Conservation (phyloP, 1,140 invertebrate species). For the Aphis craccivora region DNA sequence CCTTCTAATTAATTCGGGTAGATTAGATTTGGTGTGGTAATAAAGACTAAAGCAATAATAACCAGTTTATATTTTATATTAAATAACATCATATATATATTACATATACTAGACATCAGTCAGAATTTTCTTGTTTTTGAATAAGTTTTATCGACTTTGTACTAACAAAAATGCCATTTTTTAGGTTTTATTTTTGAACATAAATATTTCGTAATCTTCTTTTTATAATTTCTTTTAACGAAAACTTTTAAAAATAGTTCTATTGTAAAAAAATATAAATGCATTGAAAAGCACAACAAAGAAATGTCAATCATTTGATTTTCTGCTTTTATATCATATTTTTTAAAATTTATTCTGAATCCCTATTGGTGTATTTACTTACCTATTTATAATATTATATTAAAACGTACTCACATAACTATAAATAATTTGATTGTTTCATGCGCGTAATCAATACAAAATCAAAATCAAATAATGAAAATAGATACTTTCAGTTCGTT, state of each 20-base stretch:
- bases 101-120: no score
- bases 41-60: no score
- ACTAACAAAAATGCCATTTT: background rate
- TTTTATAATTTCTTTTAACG: background rate
- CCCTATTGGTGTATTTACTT: no score
- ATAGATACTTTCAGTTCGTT: background rate
- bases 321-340: background rate
- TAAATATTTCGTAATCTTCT: no score
- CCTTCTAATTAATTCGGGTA: no score
- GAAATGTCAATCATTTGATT: background rate
- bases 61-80: no score
- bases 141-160: background rate
- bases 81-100: no score
- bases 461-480: background rate
- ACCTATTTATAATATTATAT: background rate
- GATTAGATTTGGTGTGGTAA: no score
- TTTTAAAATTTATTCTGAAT: background rate
- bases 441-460: background rate
- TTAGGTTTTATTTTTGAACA: background rate
- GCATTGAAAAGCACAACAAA: background rate
- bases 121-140: background rate
- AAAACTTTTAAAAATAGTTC: background rate
- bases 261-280: background rate
- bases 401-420: background rate
- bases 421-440: background rate